These are phyloP conservation scores for Bergia sp. DNA, from an alignment of 92 coral and sea anemone species.

Conservation along the genomic window DNA sequence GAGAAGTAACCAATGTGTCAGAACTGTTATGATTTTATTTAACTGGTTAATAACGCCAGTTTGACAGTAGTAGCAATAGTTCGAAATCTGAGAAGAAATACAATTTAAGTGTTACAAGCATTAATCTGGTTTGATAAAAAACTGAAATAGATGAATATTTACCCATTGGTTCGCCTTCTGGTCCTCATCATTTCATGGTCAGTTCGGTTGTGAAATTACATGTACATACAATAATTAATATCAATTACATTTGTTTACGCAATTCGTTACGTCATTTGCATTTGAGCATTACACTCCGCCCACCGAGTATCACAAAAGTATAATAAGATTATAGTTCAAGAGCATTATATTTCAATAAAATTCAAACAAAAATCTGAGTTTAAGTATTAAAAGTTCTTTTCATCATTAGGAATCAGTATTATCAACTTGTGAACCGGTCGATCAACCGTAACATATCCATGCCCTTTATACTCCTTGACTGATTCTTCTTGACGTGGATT, in stretches of 20 bases:
- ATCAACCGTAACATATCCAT: background rate
- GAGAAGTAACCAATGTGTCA: conserved; percentile 5
- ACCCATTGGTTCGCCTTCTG: conserved; percentile 9
- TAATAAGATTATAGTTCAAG: too few species aligned
- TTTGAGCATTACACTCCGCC: too few species aligned
- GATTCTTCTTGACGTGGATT: conserved; percentile 14
- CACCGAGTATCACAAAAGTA: too few species aligned
- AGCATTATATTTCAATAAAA: too few species aligned
- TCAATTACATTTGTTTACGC: background rate
- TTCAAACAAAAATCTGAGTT: too few species aligned
- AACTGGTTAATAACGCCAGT: conserved; percentile 18
- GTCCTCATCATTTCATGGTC: background rate
- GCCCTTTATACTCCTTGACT: background rate
- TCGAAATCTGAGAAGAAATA: background rate
- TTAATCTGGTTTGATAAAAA: background rate
- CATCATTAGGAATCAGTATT: too few species aligned
- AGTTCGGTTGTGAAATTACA: conserved; percentile 11
- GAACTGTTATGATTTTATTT: conserved; percentile 6
- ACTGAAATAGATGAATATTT: background rate
- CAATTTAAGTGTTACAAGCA: conserved; percentile 12
- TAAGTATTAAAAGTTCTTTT: too few species aligned
- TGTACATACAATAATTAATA: background rate
- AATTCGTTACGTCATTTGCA: too few species aligned
- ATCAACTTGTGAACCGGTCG: conserved; percentile 6
- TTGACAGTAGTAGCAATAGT: background rate